phyloP scores from a whole-genome alignment of 2,113 vertebrate species.

The Microtus pennsylvanicus region DNA sequence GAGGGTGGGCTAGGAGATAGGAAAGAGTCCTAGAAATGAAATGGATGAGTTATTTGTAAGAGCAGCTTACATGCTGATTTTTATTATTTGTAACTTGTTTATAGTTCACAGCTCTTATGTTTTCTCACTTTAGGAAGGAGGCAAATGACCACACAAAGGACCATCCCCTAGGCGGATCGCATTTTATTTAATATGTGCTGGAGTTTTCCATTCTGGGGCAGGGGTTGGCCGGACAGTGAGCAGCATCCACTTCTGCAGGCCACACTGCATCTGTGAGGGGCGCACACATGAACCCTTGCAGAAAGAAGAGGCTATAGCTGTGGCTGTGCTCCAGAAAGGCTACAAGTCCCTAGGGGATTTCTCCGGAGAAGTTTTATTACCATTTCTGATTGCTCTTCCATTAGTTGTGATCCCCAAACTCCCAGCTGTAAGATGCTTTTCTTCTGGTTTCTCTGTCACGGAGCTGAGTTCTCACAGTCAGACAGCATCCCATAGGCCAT shows the following conservation, averaged over 20 bases:
- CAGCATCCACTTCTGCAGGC: not conserved
- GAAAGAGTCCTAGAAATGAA: not conserved
- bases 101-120: not conserved
- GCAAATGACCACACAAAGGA: not conserved
- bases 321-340: not conserved
- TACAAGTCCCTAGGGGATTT: not conserved
- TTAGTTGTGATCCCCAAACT: not conserved
- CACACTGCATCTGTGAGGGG: accelerated
- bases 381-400: not conserved
- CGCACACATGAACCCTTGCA: too few relatives aligned
- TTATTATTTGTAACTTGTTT: not conserved
- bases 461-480: not conserved
- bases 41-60: not conserved
- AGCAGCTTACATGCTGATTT: not conserved
- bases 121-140: not conserved
- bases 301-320: too few relatives aligned
- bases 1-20: not conserved
- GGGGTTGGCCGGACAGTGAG: not conserved
- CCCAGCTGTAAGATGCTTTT: not conserved
- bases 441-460: not conserved
- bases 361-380: not conserved
- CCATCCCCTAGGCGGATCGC: not conserved
- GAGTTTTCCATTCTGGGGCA: not conserved
- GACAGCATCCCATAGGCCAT: too few relatives aligned
- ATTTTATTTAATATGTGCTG: not conserved